Evolutionary conservation across 2,113 vertebrate genomes (phyloP).

Genomic region (Apaloderma vittatum): DNA sequence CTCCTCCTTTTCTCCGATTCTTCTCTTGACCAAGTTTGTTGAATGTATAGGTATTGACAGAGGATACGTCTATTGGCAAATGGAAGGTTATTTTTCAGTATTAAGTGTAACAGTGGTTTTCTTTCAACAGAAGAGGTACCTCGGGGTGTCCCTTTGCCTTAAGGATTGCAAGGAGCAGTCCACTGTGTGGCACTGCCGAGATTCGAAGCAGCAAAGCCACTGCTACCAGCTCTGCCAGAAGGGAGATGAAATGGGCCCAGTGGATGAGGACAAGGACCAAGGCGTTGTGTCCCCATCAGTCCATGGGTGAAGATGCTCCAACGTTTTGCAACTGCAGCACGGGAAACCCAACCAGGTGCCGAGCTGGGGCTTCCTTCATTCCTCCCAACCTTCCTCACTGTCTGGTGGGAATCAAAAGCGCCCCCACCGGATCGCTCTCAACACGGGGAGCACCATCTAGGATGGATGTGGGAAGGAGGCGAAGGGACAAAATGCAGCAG

Average conservation of each 20-base stretch:
- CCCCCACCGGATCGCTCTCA: accelerated
- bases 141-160: neutral
- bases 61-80: accelerated
- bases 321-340: neutral
- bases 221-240: neutral
- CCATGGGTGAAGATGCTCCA: accelerated
- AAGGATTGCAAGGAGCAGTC: accelerated
- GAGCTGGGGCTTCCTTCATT: neutral
- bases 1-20: neutral
- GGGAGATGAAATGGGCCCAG: neutral
- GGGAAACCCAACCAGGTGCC: neutral
- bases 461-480: accelerated
- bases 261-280: neutral
- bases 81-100: neutral
- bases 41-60: neutral
- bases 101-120: neutral
- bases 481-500: neutral
- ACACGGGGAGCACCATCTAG: accelerated
- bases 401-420: too few relatives aligned
- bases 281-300: neutral
- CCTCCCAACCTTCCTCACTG: neutral
- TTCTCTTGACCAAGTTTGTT: neutral
- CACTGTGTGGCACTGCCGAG: neutral
- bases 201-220: neutral
- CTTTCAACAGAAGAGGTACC: neutral